Percentiles rank a stretch among this genome's conserved stretches.
These are phyloP conservation scores for Orthochromis indermauri DNA, from an alignment of 2,113 vertebrate genomes.

Conservation along the genomic window DNA sequence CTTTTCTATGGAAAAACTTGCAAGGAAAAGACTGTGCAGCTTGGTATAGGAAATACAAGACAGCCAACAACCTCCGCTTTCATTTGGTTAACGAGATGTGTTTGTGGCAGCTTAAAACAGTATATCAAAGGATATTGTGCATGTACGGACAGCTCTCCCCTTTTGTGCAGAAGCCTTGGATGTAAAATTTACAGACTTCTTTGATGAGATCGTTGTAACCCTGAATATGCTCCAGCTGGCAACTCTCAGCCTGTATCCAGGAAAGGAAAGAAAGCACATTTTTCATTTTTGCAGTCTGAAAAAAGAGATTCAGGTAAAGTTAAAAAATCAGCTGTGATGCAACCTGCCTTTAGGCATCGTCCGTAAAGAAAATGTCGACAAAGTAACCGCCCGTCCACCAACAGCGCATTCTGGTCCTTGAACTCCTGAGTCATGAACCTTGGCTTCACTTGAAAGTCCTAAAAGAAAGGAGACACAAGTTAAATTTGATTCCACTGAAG, in stretches of 20 bases:
- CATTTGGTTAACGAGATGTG: neutral
- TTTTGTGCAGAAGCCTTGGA: slow-evolving; percentile 84
- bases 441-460: slow-evolving; percentile 48
- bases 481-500: rapidly evolving
- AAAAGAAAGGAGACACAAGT: neutral
- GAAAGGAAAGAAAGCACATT: neutral
- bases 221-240: slow-evolving; percentile 86
- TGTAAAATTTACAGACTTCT: slow-evolving; percentile 86
- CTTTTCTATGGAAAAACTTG: slow-evolving; percentile 85
- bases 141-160: slow-evolving; percentile 87
- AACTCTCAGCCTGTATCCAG: slow-evolving; percentile 77
- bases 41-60: slow-evolving; percentile 71
- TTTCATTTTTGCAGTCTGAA: neutral
- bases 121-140: slow-evolving; percentile 89
- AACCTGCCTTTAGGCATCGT: slow-evolving; percentile 82
- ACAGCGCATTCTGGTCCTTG: slow-evolving; percentile 82
- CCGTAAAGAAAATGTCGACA: slow-evolving; percentile 87
- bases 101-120: neutral
- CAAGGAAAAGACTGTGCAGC: slow-evolving; percentile 87
- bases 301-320: neutral
- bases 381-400: slow-evolving; percentile 81
- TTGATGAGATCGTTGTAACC: slow-evolving; percentile 78
- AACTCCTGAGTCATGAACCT: slow-evolving; percentile 84
- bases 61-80: neutral
- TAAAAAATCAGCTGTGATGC: neutral